Percentiles rank a stretch among this genome's conserved stretches.
Evolutionary conservation across 2,113 vertebrate genomes (phyloP).

Genomic region (Zonotrichia leucophrys): DNA sequence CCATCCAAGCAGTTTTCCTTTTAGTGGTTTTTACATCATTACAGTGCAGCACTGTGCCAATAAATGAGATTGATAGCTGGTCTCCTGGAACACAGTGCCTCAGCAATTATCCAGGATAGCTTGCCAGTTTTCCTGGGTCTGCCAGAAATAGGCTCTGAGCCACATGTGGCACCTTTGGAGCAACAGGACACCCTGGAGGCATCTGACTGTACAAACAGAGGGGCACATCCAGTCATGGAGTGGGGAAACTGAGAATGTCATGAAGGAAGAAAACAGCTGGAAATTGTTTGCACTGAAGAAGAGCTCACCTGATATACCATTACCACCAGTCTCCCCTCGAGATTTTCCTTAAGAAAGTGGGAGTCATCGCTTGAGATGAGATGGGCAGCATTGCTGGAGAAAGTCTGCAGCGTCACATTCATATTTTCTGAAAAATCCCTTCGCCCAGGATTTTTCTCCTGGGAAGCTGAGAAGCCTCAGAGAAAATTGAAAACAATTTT

Average conservation of each 20-base stretch:
- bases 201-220: neutral
- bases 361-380: neutral
- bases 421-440: too few relatives aligned
- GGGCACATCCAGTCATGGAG: rapidly evolving
- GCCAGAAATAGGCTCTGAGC: neutral
- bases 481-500: too few relatives aligned
- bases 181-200: neutral
- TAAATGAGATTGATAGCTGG: neutral
- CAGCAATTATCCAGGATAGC: neutral
- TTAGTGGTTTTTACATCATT: neutral
- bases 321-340: rapidly evolving
- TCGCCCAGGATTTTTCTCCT: too few relatives aligned
- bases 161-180: neutral
- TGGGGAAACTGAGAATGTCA: neutral
- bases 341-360: neutral
- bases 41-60: neutral
- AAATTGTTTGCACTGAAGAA: neutral
- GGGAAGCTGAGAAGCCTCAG: too few relatives aligned
- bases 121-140: neutral
- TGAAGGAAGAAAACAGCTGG: neutral
- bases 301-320: rapidly evolving
- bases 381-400: neutral
- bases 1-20: neutral
- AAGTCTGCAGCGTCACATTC: neutral
- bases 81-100: neutral